phyloP scores from a whole-genome alignment of 2,797 vertebrate species.

The Acanthurus lineatus region DNA sequence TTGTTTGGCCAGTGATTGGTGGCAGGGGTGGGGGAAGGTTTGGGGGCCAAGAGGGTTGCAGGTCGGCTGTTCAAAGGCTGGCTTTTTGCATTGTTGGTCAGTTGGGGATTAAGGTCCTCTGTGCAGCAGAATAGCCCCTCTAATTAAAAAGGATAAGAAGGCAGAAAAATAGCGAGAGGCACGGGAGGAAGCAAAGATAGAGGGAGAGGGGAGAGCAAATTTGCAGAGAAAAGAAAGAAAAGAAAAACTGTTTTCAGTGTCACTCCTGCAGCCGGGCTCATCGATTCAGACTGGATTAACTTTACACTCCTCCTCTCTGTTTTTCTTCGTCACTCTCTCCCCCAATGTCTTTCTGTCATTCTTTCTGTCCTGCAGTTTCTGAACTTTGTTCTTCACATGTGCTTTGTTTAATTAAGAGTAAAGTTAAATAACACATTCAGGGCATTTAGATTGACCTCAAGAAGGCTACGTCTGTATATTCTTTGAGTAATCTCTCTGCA shows the following conservation, averaged over 20 bases:
- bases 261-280: slow-evolving; percentile 92
- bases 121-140: slow-evolving; percentile 99
- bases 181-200: slow-evolving; percentile 84
- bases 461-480: slow-evolving; percentile 2
- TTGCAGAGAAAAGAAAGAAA: slow-evolving; percentile 92
- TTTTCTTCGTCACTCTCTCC: slow-evolving; percentile 62
- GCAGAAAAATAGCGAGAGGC: slow-evolving; percentile 86
- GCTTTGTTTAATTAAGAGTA: slow-evolving; percentile 26
- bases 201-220: slow-evolving; percentile 84
- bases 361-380: slow-evolving; percentile 47
- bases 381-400: slow-evolving; percentile 54
- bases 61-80: slow-evolving; percentile 97
- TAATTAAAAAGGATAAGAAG: slow-evolving; percentile 99
- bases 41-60: slow-evolving; percentile 66
- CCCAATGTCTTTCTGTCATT: slow-evolving; percentile 45
- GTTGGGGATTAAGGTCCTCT: slow-evolving; percentile 98
- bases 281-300: slow-evolving; percentile 88
- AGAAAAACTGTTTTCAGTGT: slow-evolving; percentile 95
- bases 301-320: slow-evolving; percentile 78
- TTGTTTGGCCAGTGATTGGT: slow-evolving; percentile 65
- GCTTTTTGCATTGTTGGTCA: slow-evolving; percentile 99
- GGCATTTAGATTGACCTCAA: slow-evolving; percentile 20
- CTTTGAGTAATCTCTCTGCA: neutral
- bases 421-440: slow-evolving; percentile 29
- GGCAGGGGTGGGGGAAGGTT: slow-evolving; percentile 43